Base-by-base conservation (phyloP, 2,113 vertebrate species). In the Geococcyx californianus region DNA sequence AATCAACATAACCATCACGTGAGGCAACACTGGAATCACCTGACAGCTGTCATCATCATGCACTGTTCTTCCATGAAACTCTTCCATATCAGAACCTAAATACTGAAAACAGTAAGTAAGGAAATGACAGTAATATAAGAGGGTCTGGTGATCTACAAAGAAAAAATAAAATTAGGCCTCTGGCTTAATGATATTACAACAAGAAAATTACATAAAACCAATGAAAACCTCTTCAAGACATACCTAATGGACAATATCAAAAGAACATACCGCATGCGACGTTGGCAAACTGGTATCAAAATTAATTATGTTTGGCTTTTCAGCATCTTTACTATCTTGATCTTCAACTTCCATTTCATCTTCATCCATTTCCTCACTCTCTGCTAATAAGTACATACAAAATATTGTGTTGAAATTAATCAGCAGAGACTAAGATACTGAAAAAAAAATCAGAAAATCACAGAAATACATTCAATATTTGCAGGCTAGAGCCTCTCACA, bases 221-320 rank as follows among this genome's bases (percentile, higher is more conserved):
- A 34, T 17, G 24, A 33, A 79, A 88, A 63, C 6, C 26, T 25
- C 40, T 34, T 38, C 24, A 36, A 42, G 8, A 24, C 1, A 1
- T 5, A 34, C 13, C 74, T 31, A 66, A 44, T 6, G 9, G 42
- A 6, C 1, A 6, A 56, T 1, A 16, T 6, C 13, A 13, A 40
- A 29, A 63, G 62, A 36, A 98, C 99, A 90, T 97, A 99, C 99
- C 92, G 98, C 70, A 28, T 99, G 99, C 56, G 99, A 99, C 1
- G 99, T 99, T 58, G 99, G 99, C 79, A 99, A 98, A 90, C 99
- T 99, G 62, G 99, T 98, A 96, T 99, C 99, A 98, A 99, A 99
- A 81, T 99, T 99, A 89, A 99, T 99, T 92, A 98, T 91, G 56
- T 96, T 99, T 66, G 99, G 98, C 76, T 99, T 99, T 89, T 98